phyloP scores from a whole-genome alignment of 1,140 invertebrate genomes.

The Nasonia longicornis region DNA sequence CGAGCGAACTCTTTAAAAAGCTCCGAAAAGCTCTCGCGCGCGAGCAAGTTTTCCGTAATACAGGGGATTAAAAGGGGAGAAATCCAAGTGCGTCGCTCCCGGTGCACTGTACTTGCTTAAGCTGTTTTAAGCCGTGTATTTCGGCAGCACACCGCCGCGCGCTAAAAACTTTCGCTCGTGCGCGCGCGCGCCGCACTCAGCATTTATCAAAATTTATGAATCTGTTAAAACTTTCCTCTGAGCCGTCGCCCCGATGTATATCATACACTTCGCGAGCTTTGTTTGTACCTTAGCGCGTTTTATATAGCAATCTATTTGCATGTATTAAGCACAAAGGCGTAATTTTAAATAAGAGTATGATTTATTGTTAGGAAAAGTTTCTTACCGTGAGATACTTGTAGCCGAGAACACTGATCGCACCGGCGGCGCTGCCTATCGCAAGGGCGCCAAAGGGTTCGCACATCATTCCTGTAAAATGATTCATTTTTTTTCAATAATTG shows the following conservation, averaged over 20 bases:
- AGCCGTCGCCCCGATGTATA: not conserved
- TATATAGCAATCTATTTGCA: not conserved
- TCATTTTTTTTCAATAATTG: not conserved
- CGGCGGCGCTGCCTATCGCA: slow-evolving; percentile 84
- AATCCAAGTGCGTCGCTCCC: not conserved
- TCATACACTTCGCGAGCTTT: not conserved
- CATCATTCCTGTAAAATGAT: slow-evolving; percentile 72
- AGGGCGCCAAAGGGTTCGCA: slow-evolving; percentile 89
- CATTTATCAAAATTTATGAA: slow-evolving; percentile 28
- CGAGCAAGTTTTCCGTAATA: not conserved
- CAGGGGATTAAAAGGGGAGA: not conserved
- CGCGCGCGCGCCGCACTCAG: not conserved
- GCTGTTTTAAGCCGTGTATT: slow-evolving; percentile 7
- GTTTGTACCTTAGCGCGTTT: not conserved
- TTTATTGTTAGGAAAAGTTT: slow-evolving; percentile 33
- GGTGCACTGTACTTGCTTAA: not conserved
- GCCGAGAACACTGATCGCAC: slow-evolving; percentile 85
- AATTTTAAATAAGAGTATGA: slow-evolving; percentile 2
- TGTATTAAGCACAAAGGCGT: not conserved
- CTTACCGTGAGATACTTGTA: slow-evolving; percentile 87
- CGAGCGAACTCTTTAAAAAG: not conserved
- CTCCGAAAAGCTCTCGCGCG: not conserved
- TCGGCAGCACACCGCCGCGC: not conserved
- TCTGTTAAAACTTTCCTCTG: not conserved
- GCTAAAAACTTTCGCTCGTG: not conserved